Percentiles rank a stretch among this genome's conserved stretches.
These are phyloP conservation scores for Lates japonicus DNA, from an alignment of 2,797 vertebrate genomes.

Conservation along the genomic window DNA sequence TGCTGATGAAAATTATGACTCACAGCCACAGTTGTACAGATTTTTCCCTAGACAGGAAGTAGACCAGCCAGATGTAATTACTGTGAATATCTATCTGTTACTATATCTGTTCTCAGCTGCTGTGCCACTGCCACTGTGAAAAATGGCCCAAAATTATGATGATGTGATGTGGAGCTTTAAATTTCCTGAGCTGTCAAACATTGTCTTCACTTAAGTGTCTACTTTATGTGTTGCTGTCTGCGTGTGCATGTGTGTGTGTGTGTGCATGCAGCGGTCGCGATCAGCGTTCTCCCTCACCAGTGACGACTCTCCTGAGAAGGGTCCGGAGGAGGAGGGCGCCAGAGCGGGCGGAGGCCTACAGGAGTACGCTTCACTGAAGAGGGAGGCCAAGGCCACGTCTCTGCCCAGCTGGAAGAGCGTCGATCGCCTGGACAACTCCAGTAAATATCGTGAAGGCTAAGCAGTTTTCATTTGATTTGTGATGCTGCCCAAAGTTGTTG, in stretches of 20 bases:
- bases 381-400: constrained; percentile 83
- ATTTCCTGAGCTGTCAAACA: not conserved
- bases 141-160: not conserved
- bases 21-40: constrained; percentile 13
- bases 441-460: constrained; percentile 76
- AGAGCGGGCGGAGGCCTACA: constrained; percentile 68
- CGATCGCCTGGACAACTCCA: constrained; percentile 91
- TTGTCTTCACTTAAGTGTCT: not conserved
- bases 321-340: constrained; percentile 71
- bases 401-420: constrained; percentile 92
- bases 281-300: constrained; percentile 89
- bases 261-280: constrained; percentile 86
- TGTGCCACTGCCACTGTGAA: not conserved
- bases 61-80: not conserved
- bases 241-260: constrained; percentile 42
- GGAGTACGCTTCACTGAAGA: constrained; percentile 83
- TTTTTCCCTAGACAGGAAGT: not conserved
- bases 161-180: not conserved
- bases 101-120: not conserved
- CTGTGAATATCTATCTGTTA: not conserved
- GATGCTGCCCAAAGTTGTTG: not conserved
- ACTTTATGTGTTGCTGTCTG: not conserved
- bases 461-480: not conserved
- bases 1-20: constrained; percentile 63
- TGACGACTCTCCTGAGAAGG: constrained; percentile 86